Base-by-base conservation (phyloP, 1,140 invertebrate genomes). In the Ceratina japonica region DNA sequence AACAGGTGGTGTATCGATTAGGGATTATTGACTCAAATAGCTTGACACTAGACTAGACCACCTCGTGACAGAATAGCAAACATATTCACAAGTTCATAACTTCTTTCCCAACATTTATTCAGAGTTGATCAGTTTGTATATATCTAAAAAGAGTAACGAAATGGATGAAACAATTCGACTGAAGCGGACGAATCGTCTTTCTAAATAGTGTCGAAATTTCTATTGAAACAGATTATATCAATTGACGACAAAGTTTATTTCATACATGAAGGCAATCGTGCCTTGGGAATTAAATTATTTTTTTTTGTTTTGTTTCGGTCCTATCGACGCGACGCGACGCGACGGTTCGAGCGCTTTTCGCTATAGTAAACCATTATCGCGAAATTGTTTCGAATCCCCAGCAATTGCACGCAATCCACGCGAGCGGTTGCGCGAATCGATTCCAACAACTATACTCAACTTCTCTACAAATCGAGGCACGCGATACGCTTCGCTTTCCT, bases 401-500 rank as follows among this genome's bases (percentile, higher is more conserved):
- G 37, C 1, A 77, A 61, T 52, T 68, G 65, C 65, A 24, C 52
- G 49, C 49, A 68, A 68, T 52, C 22, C 15, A 68, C 64, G 15
- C 27, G 63, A 37, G 31, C 61, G 71, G 3, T 44, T 44, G 37
- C 15, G 61, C 16, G 64, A 70, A 51, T 70, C 65, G 65, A 61
- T 76, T 69, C 44, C 44, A 68, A 24, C 73, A 59, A 68, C 65
- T 75, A 75, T 22, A 56, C 8, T 18, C 49, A 18, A 18, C 52
- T 20, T n/a, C 63, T 24, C 63, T 12, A 20, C 31, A 27, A 59
- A 44, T 24, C 62, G 74, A 69, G 68, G 44, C 74, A 75, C 74
- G 74, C 54, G 44, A 75, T 68, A 68, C 63, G 74, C 65, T 59
- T 75, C 74, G 74, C 49, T 75, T 69, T 69, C 66, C 74, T 75